These are phyloP conservation scores for Oplegnathus fasciatus DNA, from an alignment of 2,113 vertebrate species.

Conservation along the genomic window DNA sequence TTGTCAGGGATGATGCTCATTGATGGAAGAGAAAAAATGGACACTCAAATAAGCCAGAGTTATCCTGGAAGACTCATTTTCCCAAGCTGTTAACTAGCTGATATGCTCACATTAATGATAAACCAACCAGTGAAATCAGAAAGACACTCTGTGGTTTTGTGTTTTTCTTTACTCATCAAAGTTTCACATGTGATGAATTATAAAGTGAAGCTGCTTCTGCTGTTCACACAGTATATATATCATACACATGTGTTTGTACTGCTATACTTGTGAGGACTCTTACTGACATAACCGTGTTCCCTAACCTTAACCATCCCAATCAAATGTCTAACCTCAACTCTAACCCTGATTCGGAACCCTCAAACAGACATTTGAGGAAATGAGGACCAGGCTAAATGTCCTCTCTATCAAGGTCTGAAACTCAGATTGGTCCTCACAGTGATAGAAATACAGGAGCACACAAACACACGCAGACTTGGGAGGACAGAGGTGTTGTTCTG, in stretches of 20 bases:
- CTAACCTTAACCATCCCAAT: neutral
- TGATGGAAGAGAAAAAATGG: no score
- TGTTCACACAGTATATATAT: neutral
- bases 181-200: constrained; percentile 68
- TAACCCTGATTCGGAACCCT: no score
- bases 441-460: no score
- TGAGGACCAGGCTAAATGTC: no score
- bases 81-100: neutral
- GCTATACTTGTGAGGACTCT: neutral
- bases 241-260: neutral
- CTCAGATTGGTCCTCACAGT: no score
- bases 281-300: neutral
- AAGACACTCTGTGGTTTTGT: neutral
- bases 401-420: no score
- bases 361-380: no score
- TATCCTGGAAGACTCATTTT: neutral
- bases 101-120: neutral
- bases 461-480: no score
- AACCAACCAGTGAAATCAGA: neutral
- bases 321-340: no score
- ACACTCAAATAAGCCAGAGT: no score
- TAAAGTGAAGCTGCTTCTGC: constrained; percentile 46
- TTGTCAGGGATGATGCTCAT: neutral
- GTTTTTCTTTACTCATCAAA: constrained; percentile 54
- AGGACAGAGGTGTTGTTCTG: no score